Base-by-base conservation (phyloP, 2,888 invertebrate genomes). In the Panopea generosa region DNA sequence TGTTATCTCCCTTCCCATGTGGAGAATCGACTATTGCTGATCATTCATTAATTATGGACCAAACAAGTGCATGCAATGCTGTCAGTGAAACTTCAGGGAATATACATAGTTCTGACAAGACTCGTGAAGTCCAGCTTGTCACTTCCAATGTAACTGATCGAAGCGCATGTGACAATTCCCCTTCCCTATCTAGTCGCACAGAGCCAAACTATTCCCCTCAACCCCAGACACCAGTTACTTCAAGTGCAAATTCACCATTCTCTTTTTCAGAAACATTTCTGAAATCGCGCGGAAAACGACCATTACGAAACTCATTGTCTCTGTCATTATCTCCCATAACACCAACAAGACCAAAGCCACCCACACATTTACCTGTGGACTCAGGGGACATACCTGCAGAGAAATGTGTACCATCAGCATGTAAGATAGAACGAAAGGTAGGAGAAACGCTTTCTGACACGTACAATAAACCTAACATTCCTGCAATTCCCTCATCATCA, bases 11-110 rank as follows among this genome's bases (percentile, higher is more conserved):
- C 56, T 80, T 80, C 47, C 80, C 80, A 18, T 76, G 76, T 56
- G 80, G 80, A 4, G 80, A 76, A 53, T 60, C 76, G 24, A 80
- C 79, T n/a, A 50, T 78, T 47, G 59, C 60, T 16, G 38, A 47
- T 29, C 22, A 63, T 56, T 63, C 59, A 52, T 27, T 55, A 27
- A 40, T 50, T 20, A 43, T 52, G 65, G 72, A 72, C 65, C 60
- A 60, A 40, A 55, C 50, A 40, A 57, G 27, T 60, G 59, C 56
- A 59, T 53, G 60, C 22, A 4, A 20, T 7, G 24, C 2, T 18
- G 20, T 20, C 4, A 20, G 22, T 29, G 63, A 67, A 62, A n/a
- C n/a, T n/a, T 71, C 71, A 76, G 76, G 76, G 71, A 67, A 52
- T 49, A 52, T 57, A 45, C 57, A 57, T 61, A 71, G 27, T 43